These are phyloP conservation scores for Camelus bactrianus DNA, from an alignment of 2,113 vertebrate species.

Conservation along the genomic window DNA sequence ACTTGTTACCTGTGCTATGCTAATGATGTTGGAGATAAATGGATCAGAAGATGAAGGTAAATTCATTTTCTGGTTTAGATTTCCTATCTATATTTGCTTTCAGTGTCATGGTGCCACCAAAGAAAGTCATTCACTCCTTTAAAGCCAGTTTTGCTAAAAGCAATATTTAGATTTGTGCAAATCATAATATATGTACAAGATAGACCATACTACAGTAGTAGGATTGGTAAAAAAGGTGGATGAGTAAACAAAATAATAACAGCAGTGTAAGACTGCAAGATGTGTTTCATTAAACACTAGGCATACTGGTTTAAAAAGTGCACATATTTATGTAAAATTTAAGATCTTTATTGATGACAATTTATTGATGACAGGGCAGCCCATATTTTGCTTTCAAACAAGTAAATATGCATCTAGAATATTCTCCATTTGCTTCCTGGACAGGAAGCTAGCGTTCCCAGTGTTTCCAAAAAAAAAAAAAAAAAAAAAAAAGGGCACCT, in stretches of 20 bases:
- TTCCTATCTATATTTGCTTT: conserved; percentile 11
- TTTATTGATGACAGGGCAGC: neutral
- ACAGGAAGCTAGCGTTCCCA: neutral
- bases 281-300: conserved; percentile 13
- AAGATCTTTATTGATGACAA: conserved; percentile 7
- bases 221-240: neutral
- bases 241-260: neutral
- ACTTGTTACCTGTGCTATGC: neutral
- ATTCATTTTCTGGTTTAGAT: conserved; percentile 28
- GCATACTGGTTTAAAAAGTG: neutral
- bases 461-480: conserved; percentile 47
- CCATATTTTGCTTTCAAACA: conserved; percentile 35
- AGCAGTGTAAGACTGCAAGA: neutral
- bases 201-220: neutral
- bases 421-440: neutral
- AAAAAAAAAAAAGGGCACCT: neutral
- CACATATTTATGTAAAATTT: neutral
- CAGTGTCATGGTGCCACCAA: neutral
- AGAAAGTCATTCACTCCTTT: neutral
- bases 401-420: conserved; percentile 7
- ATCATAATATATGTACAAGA: neutral
- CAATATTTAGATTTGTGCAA: neutral
- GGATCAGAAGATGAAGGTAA: neutral
- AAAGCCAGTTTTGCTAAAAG: neutral
- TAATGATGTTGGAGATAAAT: neutral